Conservation (phyloP, 2,797 vertebrate genomes). For the Clarias pachynema region DNA sequence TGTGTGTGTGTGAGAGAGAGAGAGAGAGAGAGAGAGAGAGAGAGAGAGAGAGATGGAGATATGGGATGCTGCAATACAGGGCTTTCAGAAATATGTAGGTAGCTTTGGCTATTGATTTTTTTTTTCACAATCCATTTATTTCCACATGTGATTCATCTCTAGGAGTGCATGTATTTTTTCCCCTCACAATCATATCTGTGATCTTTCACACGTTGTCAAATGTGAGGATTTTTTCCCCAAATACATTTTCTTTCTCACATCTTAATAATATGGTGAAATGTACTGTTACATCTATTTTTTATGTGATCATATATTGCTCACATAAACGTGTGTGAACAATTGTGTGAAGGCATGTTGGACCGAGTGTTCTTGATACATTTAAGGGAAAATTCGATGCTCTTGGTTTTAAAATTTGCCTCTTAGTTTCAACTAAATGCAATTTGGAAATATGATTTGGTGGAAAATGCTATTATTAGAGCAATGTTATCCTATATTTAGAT, state of each 20-base stretch:
- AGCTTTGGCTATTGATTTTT: not conserved
- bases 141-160: not conserved
- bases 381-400: not conserved
- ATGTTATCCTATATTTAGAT: not conserved
- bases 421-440: not conserved
- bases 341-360: no score
- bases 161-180: not conserved
- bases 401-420: not conserved
- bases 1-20: not conserved
- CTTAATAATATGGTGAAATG: no score
- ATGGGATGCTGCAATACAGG: conserved; percentile 6
- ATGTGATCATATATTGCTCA: not conserved
- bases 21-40: not conserved
- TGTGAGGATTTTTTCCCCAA: no score
- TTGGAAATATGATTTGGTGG: not conserved
- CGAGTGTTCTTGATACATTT: not conserved
- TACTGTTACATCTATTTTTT: no score
- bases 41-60: not conserved
- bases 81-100: not conserved
- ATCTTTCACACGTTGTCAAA: not conserved
- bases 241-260: conserved; percentile 1
- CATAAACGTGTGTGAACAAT: not conserved
- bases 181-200: not conserved
- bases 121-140: not conserved
- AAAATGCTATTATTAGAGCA: not conserved